Conservation (phyloP, 1,140 invertebrate species). For the Tetramorium alpestre region DNA sequence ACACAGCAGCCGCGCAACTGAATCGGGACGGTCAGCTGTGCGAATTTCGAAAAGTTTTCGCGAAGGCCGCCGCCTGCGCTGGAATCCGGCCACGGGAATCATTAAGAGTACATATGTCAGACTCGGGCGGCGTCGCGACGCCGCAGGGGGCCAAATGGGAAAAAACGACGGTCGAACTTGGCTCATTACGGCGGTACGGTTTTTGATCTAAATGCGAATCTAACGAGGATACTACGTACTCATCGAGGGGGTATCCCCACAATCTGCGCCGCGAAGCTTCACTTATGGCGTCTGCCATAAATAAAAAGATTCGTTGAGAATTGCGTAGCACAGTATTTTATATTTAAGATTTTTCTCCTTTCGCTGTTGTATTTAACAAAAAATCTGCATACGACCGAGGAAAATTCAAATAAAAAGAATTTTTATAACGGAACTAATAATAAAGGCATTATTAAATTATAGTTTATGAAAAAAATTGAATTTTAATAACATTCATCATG, state of each 20-base stretch:
- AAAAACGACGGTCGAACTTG: constrained; percentile 73
- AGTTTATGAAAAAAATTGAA: neutral
- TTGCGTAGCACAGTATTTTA: neutral
- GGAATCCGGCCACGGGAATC: constrained; percentile 62
- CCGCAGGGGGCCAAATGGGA: neutral
- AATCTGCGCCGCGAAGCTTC: constrained; percentile 11
- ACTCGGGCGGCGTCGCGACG: constrained; percentile 21
- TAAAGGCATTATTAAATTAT: neutral
- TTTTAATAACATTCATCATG: neutral
- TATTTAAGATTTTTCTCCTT: neutral
- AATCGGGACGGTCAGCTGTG: constrained; percentile 32
- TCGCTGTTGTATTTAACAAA: neutral
- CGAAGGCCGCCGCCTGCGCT: constrained; percentile 25
- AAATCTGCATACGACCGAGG: neutral
- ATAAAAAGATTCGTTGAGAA: neutral
- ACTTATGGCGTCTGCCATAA: neutral
- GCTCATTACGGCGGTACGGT: constrained; percentile 69
- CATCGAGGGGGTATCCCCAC: neutral
- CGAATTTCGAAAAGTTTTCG: constrained; percentile 48
- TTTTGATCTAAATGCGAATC: constrained; percentile 78
- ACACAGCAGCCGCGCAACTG: neutral
- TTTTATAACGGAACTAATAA: neutral
- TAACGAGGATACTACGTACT: constrained; percentile 70
- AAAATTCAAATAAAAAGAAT: neutral
- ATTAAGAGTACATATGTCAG: constrained; percentile 36